Evolutionary conservation across 2,113 vertebrate species (phyloP).

Genomic region (Malaclemys terrapin): DNA sequence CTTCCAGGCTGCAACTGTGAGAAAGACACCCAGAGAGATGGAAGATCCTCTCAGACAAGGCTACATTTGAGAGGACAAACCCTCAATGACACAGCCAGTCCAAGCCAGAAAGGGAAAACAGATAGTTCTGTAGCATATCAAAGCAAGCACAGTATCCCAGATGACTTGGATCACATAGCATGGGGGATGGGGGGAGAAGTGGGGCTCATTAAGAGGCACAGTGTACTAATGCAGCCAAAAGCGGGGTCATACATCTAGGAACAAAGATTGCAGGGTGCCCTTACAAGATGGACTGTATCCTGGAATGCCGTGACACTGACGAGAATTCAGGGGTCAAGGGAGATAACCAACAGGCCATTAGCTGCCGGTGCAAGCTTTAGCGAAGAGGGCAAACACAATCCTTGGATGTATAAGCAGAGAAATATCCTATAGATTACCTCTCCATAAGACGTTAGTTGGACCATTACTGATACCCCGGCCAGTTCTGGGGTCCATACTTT

Average conservation of each 20-base stretch:
- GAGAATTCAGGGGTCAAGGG: background rate
- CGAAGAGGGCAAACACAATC: background rate
- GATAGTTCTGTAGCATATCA: background rate
- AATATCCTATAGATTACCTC: background rate
- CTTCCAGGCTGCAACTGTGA: background rate
- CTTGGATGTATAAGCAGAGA: background rate
- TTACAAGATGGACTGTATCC: background rate
- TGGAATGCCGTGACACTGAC: background rate
- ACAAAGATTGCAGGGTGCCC: background rate
- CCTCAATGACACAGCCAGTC: rapidly evolving
- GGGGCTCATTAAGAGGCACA: background rate
- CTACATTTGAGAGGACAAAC: background rate
- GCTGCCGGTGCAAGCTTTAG: background rate
- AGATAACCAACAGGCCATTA: background rate
- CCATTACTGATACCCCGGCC: background rate
- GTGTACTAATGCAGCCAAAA: background rate
- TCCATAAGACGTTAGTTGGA: background rate
- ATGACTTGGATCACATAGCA: background rate
- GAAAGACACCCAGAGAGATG: background rate
- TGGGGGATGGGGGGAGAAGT: no score
- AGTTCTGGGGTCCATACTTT: background rate
- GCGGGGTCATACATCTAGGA: background rate
- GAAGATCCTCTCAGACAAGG: rapidly evolving
- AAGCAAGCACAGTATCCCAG: background rate
- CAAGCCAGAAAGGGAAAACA: background rate